Base-by-base conservation (phyloP, 2,797 vertebrate species). In the Microchirus variegatus region DNA sequence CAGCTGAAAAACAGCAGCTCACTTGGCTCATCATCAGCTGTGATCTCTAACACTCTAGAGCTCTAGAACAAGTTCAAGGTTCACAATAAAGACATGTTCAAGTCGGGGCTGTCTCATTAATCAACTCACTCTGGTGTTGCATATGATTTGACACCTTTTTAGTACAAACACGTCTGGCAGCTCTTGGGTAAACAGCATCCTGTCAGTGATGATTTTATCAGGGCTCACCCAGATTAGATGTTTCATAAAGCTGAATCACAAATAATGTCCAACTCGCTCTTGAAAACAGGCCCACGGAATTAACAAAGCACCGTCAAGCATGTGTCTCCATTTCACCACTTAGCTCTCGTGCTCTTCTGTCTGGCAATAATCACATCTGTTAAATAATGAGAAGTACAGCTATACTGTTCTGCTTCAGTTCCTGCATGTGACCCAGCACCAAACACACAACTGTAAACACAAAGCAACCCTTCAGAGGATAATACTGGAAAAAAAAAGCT, bases 311-410 rank as follows among this genome's bases (percentile, higher is more conserved):
- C 64, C 55, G 53, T 45, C 1, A 1, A 77, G 64, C 74, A 79
- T 72, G 77, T 82, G 81, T 53, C 70, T 85, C 72, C 75, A 59
- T 58, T 59, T 81, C 57, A 37, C 63, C 53, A 47, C 65, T 70
- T 68, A 59, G 22, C 22, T 22, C 22, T 22, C 22, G 22, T 40
- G 60, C 63, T 85, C 74, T 68, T 18, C 31, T 79, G 82, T 77
- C 74, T 54, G 61, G 40, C 49, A 73, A 79, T 85, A 86, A 90
- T 87, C 78, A 85, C 70, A 82, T 80, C 83, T 82, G 86, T 67
- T 83, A 64, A 86, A 83, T 78, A 78, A 83, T 26, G 38, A 75
- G 63, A 83, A 87, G 67, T 81, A 80, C 75, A 62, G 50, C 61
- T 63, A 71, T 77, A 79, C 73, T 86, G 78, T 85, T 81, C 79